A percentile compares a stretch with the other conserved stretches of the same genome.
Conservation (phyloP, 2,113 vertebrate species). For the Rafetus swinhoei region DNA sequence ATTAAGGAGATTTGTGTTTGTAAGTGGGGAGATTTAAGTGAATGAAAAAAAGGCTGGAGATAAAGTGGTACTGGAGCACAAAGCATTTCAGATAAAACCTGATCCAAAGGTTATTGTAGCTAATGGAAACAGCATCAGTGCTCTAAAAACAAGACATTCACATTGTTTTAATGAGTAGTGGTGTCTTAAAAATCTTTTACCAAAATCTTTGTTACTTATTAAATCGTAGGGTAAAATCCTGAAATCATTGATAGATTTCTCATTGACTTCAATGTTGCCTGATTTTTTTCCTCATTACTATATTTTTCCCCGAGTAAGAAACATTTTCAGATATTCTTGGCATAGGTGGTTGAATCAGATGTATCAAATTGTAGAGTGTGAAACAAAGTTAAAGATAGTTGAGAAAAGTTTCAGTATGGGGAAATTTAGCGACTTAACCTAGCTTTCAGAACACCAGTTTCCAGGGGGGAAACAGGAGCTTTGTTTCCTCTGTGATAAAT, state of each 20-base stretch:
- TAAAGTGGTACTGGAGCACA: background rate
- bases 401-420: background rate
- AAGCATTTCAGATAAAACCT: background rate
- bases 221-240: background rate
- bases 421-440: background rate
- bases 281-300: background rate
- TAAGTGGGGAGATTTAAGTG: background rate
- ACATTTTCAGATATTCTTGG: background rate
- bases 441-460: background rate
- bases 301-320: background rate
- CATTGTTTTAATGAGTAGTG: background rate
- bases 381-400: background rate
- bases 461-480: slow-evolving; percentile 13
- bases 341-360: background rate
- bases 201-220: background rate
- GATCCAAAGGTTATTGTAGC: background rate
- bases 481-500: slow-evolving; percentile 12
- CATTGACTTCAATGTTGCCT: background rate
- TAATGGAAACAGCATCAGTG: background rate
- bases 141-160: background rate
- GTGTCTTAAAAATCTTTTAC: background rate
- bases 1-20: background rate
- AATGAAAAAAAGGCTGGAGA: background rate
- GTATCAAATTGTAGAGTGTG: background rate
- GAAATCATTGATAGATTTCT: background rate